Base-by-base conservation (phyloP, 2,113 vertebrate genomes). In the Tachuris rubrigastra region DNA sequence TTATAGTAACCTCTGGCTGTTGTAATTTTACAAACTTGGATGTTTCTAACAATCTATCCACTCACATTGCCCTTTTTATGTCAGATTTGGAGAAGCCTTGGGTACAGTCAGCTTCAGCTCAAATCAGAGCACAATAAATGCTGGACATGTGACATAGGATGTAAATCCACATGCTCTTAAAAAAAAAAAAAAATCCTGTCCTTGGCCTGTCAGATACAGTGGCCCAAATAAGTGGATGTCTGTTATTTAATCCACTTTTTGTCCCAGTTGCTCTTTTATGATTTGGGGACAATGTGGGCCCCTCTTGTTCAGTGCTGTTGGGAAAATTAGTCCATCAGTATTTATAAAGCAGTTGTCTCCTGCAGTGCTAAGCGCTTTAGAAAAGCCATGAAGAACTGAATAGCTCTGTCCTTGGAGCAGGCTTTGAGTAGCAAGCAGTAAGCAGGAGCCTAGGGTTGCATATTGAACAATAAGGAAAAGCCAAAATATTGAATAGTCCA, bases 291-390 rank as follows among this genome's bases (percentile, higher is more conserved):
- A 94, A 35, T 72, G 52, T 52, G 11, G 31, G 65, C 60, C 28
- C n/a, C 31, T 68, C 83, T 68, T 83, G 39, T 84, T 28, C 69
- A 69, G 58, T 88, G 79, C 63, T 93, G 63, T 71, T 94, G 90
- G 72, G 90, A 85, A 95, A 93, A 93, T 93, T 84, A 92, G 84
- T 37, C 86, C 86, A 89, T 94, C 83, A 52, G 41, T 78, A 81
- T 79, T 92, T 75, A 67, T 65, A 75, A 92, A 95, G 89, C 86
- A 60, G 80, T 49, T 72, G 65, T 89, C 47, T 97, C 89, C 91
- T 84, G 75, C 80, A 81, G 92, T 63, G 93, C 66, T 92, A 72
- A 87, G 65, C 80, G 65, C 80, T 93, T 95, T 9, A 93, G 83
- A 93, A 90, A 96, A 93, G 47, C 68, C 73, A 84, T 25, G 88